These are phyloP conservation scores for Brachionus plicatilis DNA, from an alignment of 1,140 invertebrate species.

Conservation along the genomic window DNA sequence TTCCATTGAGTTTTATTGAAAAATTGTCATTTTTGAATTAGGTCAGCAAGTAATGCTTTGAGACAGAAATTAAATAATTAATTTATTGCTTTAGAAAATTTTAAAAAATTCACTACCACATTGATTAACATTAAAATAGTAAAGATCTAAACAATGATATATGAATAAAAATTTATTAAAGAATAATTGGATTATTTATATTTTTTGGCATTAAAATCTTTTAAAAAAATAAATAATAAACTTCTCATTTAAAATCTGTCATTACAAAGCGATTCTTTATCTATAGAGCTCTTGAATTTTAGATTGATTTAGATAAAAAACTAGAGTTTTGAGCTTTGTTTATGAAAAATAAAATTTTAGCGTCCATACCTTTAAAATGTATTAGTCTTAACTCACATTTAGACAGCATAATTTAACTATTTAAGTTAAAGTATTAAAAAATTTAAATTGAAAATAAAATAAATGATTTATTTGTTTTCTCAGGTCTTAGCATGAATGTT, in stretches of 20 bases:
- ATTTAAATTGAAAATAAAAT: too few species aligned
- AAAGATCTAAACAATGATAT: background rate
- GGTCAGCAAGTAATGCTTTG: too few species aligned
- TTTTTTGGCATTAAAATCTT: background rate
- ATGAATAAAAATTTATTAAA: background rate
- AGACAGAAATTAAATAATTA: too few species aligned
- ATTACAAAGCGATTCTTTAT: background rate
- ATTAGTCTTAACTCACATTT: background rate
- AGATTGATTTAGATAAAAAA: background rate
- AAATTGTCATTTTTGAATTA: too few species aligned
- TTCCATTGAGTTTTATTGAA: too few species aligned
- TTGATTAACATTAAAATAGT: background rate
- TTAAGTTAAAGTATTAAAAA: too few species aligned
- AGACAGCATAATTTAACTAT: too few species aligned
- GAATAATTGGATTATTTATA: too few species aligned
- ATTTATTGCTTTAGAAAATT: too few species aligned
- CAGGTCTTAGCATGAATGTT: background rate
- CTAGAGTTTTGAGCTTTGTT: background rate
- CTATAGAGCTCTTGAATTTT: background rate
- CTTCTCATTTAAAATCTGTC: background rate
- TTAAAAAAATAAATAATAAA: background rate
- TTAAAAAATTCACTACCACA: too few species aligned
- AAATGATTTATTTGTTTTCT: background rate
- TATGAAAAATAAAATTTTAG: background rate
- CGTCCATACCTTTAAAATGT: background rate